A percentile compares a stretch with the other conserved stretches of the same genome.
These are phyloP conservation scores for Amphipyra berbera DNA, from an alignment of 2,888 invertebrate genomes.

Conservation along the genomic window DNA sequence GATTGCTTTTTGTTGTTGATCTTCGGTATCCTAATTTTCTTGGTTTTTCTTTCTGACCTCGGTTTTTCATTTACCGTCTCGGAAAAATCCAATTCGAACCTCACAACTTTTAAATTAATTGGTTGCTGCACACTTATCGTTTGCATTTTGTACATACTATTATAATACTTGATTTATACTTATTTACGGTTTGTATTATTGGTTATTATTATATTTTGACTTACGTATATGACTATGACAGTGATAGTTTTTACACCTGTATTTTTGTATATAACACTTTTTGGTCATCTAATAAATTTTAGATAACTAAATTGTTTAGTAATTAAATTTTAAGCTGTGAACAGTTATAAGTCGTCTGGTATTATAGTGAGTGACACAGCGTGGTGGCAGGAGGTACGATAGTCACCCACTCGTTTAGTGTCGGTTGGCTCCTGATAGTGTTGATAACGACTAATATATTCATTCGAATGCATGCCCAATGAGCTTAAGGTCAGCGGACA, in stretches of 20 bases:
- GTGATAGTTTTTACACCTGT: conserved; percentile 8
- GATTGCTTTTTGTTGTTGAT: conserved; percentile 67
- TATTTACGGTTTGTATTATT: conserved; percentile 28
- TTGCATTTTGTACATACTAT: conserved; percentile 79
- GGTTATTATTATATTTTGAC: conserved; percentile 28
- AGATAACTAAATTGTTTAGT: conserved; percentile 6
- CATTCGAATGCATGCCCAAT: conserved; percentile 82
- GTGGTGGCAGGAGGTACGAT: conserved; percentile 71
- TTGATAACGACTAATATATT: conserved; percentile 86
- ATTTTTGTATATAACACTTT: conserved; percentile 23
- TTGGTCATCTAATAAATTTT: conserved; percentile 7
- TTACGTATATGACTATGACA: conserved; percentile 26
- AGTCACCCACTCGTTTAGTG: conserved; percentile 83
- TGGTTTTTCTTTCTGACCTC: conserved; percentile 66
- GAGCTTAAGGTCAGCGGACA: conserved; percentile 72
- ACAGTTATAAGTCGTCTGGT: conserved; percentile 19
- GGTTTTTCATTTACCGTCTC: conserved; percentile 65
- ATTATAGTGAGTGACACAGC: conserved; percentile 46
- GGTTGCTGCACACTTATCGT: conserved; percentile 79
- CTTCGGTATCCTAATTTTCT: conserved; percentile 75
- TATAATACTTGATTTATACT: conserved; percentile 23
- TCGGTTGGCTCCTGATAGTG: conserved; percentile 76
- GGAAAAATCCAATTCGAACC: conserved; percentile 82
- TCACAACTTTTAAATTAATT: conserved; percentile 84
- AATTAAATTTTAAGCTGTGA: conserved; percentile 39